phyloP scores from a whole-genome alignment of 2,888 invertebrate genomes.

The Dendrolimus pini region DNA sequence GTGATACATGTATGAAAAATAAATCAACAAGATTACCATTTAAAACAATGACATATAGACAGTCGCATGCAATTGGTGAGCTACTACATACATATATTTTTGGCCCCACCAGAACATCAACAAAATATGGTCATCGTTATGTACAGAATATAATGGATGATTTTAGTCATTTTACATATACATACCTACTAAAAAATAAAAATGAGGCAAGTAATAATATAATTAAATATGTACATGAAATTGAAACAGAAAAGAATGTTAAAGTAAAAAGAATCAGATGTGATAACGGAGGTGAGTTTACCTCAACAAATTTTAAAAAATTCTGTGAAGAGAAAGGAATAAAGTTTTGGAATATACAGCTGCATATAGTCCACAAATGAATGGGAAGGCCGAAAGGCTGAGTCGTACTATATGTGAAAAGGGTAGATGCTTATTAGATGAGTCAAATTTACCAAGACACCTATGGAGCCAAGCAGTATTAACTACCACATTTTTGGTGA shows the following conservation, averaged over 20 bases:
- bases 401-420: too few relatives aligned
- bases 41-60: not conserved
- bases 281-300: conserved; percentile 13
- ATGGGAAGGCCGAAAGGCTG: too few relatives aligned
- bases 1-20: conserved; percentile 2
- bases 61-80: conserved; percentile 7
- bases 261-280: conserved; percentile 11
- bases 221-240: conserved; percentile 13
- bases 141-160: conserved; percentile 4
- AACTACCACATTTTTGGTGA: too few relatives aligned
- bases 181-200: conserved; percentile 13
- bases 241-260: conserved; percentile 10
- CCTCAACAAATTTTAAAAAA: conserved; percentile 1
- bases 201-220: conserved; percentile 14
- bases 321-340: not conserved
- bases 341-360: too few relatives aligned
- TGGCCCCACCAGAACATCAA: conserved; percentile 12
- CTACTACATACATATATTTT: conserved; percentile 14
- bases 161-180: conserved; percentile 11
- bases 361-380: too few relatives aligned
- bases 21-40: conserved; percentile 4
- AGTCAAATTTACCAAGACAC: too few relatives aligned
- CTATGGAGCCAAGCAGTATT: too few relatives aligned
- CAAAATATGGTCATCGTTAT: conserved; percentile 10
- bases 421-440: too few relatives aligned